A percentile compares a stretch with the other conserved stretches of the same genome.
These are phyloP conservation scores for Myrmophylax atrothorax DNA, from an alignment of 2,113 vertebrate genomes.

Conservation along the genomic window DNA sequence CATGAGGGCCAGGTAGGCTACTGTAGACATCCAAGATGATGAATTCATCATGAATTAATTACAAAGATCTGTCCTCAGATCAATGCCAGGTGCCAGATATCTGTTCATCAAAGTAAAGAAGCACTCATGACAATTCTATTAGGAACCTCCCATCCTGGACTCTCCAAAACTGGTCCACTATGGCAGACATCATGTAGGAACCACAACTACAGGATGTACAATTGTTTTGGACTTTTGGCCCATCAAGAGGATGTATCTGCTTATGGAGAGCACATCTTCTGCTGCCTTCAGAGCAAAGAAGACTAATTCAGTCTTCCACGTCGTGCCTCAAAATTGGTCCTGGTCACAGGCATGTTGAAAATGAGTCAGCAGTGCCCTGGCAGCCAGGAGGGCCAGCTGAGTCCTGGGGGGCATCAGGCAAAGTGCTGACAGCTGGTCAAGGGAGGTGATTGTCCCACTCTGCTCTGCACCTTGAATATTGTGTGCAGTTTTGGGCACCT, in stretches of 20 bases:
- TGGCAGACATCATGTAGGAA: neutral
- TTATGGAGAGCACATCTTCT: neutral
- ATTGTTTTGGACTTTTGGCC: neutral
- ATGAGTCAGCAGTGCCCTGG: neutral
- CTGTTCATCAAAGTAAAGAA: neutral
- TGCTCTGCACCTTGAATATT: neutral
- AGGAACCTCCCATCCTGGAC: neutral
- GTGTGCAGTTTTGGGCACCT: neutral
- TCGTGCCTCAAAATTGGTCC: neutral
- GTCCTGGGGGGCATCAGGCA: neutral
- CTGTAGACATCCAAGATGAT: neutral
- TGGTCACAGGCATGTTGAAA: neutral
- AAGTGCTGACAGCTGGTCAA: neutral
- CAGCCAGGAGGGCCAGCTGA: neutral
- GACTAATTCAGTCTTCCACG: neutral
- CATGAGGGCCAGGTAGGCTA: no score
- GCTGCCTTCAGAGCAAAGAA: neutral
- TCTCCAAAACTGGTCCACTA: neutral
- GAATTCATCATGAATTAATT: neutral
- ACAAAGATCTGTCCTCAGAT: neutral
- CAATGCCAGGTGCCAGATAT: neutral
- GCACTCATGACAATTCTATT: neutral
- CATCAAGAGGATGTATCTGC: neutral
- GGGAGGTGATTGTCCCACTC: neutral
- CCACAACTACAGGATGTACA: neutral